phyloP scores from a whole-genome alignment of 53 echinoderm and acorn worm species.

The Patiria pectinifera region DNA sequence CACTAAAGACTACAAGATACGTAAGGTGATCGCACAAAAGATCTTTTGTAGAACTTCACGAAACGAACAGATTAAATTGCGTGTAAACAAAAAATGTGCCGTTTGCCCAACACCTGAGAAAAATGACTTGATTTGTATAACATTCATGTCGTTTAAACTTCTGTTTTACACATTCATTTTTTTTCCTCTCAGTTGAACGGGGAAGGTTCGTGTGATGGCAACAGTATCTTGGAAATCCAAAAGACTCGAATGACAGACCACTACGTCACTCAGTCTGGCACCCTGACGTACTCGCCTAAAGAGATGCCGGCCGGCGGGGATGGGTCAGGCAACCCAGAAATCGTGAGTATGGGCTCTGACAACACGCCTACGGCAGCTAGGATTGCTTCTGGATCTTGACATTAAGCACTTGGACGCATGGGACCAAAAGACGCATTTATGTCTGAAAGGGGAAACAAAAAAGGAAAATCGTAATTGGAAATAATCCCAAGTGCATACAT shows the following conservation, averaged over 20 bases:
- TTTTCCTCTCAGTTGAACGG: constrained; percentile 23
- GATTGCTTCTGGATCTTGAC: neutral
- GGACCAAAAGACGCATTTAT: neutral
- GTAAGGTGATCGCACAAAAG: too few relatives aligned
- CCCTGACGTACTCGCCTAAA: neutral
- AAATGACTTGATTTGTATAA: too few relatives aligned
- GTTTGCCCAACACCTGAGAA: too few relatives aligned
- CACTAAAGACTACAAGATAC: too few relatives aligned
- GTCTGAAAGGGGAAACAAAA: neutral
- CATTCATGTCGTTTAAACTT: neutral
- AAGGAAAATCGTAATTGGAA: neutral
- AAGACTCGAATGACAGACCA: constrained; percentile 29
- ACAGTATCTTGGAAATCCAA: constrained; percentile 4
- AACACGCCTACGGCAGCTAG: neutral
- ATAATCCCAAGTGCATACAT: neutral
- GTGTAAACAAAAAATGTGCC: too few relatives aligned
- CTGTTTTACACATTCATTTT: neutral
- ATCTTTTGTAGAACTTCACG: neutral
- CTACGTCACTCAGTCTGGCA: constrained; percentile 33
- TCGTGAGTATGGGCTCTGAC: neutral
- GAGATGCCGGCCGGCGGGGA: neutral
- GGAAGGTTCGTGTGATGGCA: constrained; percentile 3
- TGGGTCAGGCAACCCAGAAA: neutral
- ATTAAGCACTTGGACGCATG: neutral
- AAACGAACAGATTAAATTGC: neutral